Percentiles rank a stretch among this genome's conserved stretches.
Conservation (phyloP, 2,888 invertebrate species). For the Tetranychus truncatus region DNA sequence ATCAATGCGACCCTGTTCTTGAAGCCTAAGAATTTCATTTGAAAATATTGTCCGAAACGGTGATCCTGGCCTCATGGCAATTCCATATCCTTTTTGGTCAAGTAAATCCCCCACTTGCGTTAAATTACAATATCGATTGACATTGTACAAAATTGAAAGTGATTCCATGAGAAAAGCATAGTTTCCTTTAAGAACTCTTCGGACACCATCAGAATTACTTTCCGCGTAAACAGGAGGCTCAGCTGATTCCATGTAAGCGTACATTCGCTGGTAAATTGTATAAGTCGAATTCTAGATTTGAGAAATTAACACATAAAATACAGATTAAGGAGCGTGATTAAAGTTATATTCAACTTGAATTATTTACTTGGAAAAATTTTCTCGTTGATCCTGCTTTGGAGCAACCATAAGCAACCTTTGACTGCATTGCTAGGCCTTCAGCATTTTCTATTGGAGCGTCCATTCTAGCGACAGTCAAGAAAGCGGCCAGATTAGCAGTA, state of each 20-base stretch:
- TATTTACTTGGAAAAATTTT: slow-evolving; percentile 30
- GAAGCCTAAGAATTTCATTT: slow-evolving; percentile 75
- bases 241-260: slow-evolving; percentile 33
- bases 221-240: slow-evolving; percentile 27
- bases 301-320: neutral
- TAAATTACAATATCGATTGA: slow-evolving; percentile 79
- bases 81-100: slow-evolving; percentile 81
- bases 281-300: slow-evolving; percentile 34
- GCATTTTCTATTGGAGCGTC: slow-evolving; percentile 43
- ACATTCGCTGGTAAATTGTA: slow-evolving; percentile 37
- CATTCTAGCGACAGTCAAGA: slow-evolving; percentile 44
- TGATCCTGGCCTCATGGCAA: slow-evolving; percentile 53
- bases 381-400: slow-evolving; percentile 28
- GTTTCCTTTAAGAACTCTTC: slow-evolving; percentile 63
- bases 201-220: slow-evolving; percentile 51
- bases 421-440: slow-evolving; percentile 28
- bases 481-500: slow-evolving; percentile 28
- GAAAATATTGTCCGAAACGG: slow-evolving; percentile 82
- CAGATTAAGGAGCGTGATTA: neutral
- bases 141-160: slow-evolving; percentile 84
- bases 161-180: slow-evolving; percentile 98
- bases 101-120: slow-evolving; percentile 87
- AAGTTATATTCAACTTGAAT: neutral
- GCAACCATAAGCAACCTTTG: slow-evolving; percentile 23
- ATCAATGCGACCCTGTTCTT: slow-evolving; percentile 76